These are phyloP conservation scores for Pogonognathellus flavescens DNA, from an alignment of 1,140 invertebrate species.

Conservation along the genomic window DNA sequence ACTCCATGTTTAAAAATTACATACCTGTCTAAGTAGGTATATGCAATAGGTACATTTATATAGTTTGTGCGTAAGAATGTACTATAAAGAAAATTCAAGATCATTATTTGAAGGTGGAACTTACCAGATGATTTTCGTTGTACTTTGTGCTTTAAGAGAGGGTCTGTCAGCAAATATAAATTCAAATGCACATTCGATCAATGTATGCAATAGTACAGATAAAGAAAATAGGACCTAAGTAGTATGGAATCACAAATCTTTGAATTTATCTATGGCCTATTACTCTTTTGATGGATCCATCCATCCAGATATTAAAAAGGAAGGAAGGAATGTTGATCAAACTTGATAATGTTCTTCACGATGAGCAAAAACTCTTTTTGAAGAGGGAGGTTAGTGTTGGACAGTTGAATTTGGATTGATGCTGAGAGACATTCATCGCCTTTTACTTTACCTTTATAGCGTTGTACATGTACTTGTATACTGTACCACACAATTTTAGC, in stretches of 20 bases:
- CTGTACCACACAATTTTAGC: neutral
- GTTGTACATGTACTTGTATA: neutral
- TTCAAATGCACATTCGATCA: neutral
- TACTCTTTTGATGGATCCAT: conserved; percentile 19
- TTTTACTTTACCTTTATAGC: neutral
- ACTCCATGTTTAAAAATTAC: neutral
- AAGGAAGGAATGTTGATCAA: conserved; percentile 36
- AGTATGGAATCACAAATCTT: conserved; percentile 16
- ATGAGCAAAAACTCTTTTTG: neutral
- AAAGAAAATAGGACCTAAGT: neutral
- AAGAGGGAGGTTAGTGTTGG: neutral
- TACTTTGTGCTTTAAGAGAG: neutral
- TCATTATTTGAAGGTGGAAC: too few species aligned
- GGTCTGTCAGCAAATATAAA: neutral
- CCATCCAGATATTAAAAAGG: conserved; percentile 34
- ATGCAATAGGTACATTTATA: too few species aligned
- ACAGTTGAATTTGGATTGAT: conserved; percentile 31
- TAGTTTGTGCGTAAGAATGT: too few species aligned
- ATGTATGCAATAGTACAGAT: neutral
- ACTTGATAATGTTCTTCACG: conserved; percentile 23
- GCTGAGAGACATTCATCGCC: neutral
- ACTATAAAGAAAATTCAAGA: too few species aligned
- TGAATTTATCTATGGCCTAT: conserved; percentile 4
- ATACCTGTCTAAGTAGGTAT: too few species aligned
- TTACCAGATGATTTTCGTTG: neutral